Evolutionary conservation across 1,140 invertebrate genomes (phyloP), one percentile per base, ranked within the genome.

Genomic region (Bombus soroeensis): DNA sequence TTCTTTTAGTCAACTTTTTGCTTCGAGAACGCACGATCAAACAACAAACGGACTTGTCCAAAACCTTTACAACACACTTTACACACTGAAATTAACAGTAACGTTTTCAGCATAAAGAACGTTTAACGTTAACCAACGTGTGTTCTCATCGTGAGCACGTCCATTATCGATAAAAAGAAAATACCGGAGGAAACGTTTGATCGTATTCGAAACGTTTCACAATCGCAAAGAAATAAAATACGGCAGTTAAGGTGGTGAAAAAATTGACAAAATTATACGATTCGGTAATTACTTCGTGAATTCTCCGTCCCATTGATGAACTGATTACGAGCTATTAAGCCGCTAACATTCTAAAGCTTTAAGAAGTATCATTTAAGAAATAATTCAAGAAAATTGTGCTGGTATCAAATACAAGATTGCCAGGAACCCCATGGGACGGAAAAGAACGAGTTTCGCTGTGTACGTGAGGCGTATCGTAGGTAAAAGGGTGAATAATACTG

Each of bases 1-100:
- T 10, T 62, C 34, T 64, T 82, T 68, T 71, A 72, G 71, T 76
- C 57, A 77, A 89, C 39, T 68, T 62, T 53, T 59, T 22, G 22
- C 62, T 32, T 76, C 43, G 57, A 37, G 43, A 79, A 85, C 73
- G 72, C 39, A 62, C 74, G 77, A 83, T 76, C 76, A 68, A 86
- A 89, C 59, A 89, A 89, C 73, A 84, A 85, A 85, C 66, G 70
- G n/a, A 83, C 41, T 32, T 25, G 13, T 59, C 53, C 37, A 34
- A 88, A 73, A 84, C 39, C 34, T 78, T 77, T 77, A 22, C 62
- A 85, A 59, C 22, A 81, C 43, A 68, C 68, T 71, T 34, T 62
- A 77, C 34, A 77, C 53, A 83, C 68, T 78, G 81, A 87, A 87
- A 87, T 78, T 43, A 87, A 87, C 85, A 83, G 15, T 77, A 83